Conservation (phyloP, 2,113 vertebrate genomes). For the Pristiophorus japonicus region DNA sequence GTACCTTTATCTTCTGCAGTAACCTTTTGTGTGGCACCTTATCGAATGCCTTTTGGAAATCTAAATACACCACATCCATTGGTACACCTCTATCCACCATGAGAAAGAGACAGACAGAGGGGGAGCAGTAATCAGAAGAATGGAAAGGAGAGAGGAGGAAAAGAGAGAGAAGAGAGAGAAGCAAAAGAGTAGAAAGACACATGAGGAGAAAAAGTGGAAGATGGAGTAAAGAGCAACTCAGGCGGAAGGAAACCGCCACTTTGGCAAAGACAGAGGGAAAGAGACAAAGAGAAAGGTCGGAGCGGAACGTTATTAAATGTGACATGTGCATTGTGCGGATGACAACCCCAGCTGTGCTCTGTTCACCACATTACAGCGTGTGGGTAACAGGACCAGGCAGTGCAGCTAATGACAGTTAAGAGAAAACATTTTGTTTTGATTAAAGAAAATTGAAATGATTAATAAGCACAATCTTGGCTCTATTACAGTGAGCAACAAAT, state of each 20-base stretch:
- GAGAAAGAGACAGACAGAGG: neutral
- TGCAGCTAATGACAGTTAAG: slow-evolving; percentile 27
- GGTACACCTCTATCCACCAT: too few relatives aligned
- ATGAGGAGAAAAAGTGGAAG: neutral
- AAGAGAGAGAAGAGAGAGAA: neutral
- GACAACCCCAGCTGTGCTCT: slow-evolving; percentile 12
- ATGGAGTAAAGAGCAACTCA: neutral
- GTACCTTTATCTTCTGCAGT: too few relatives aligned
- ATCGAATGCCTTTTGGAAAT: too few relatives aligned
- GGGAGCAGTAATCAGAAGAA: neutral
- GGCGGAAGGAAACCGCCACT: neutral
- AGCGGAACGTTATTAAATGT: neutral
- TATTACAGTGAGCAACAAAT: slow-evolving; percentile 21
- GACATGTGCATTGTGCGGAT: neutral
- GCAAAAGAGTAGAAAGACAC: neutral
- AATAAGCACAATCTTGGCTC: slow-evolving; percentile 34
- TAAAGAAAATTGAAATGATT: slow-evolving; percentile 28
- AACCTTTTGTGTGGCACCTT: too few relatives aligned
- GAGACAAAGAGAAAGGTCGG: neutral
- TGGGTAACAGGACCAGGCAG: neutral
- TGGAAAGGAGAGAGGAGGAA: neutral
- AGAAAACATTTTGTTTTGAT: slow-evolving; percentile 34
- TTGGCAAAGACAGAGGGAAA: neutral
- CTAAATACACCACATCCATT: too few relatives aligned
- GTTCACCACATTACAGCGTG: neutral